A percentile compares a stretch with the other conserved stretches of the same genome.
Conservation (phyloP, 2,888 invertebrate genomes). For the Hyles lineata region DNA sequence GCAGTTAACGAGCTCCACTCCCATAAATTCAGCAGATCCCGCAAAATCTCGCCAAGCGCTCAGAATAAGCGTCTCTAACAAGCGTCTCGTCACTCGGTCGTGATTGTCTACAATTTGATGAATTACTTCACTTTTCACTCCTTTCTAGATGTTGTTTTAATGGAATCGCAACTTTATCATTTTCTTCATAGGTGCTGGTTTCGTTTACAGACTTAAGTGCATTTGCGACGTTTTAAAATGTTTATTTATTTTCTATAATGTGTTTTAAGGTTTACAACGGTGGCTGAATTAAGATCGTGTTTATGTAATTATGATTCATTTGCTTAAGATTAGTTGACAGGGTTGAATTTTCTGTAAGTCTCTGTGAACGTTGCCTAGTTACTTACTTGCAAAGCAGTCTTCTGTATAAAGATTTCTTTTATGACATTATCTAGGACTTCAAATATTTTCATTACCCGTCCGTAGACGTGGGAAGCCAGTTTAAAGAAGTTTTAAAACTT, state of each 20-base stretch:
- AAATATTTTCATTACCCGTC: constrained; percentile 23
- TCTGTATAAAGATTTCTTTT: constrained; percentile 1
- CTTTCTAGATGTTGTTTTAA: constrained; percentile 39
- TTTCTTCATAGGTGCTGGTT: not conserved
- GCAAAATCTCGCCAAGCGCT: constrained; percentile 55
- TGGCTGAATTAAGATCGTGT: not conserved
- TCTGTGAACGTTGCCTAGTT: not conserved
- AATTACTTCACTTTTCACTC: constrained; percentile 67
- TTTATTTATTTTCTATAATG: constrained; percentile 8
- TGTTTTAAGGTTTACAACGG: constrained; percentile 15
- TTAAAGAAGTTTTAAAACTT: constrained; percentile 16
- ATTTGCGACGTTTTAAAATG: constrained; percentile 8
- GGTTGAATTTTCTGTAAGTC: not conserved
- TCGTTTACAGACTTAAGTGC: not conserved
- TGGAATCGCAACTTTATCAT: constrained; percentile 6
- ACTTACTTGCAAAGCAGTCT: not conserved
- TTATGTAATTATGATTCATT: not conserved
- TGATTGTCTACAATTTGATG: constrained; percentile 75
- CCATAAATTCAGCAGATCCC: constrained; percentile 64
- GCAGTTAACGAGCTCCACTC: constrained; percentile 61
- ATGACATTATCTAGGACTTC: constrained; percentile 12
- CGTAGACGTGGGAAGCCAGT: constrained; percentile 8
- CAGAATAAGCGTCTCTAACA: constrained; percentile 53
- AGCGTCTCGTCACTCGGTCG: constrained; percentile 64
- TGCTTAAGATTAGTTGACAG: not conserved